Evolutionary conservation across 1,140 invertebrate genomes (phyloP), one percentile per base, ranked within the genome.

Genomic region (Zophobas atratus): DNA sequence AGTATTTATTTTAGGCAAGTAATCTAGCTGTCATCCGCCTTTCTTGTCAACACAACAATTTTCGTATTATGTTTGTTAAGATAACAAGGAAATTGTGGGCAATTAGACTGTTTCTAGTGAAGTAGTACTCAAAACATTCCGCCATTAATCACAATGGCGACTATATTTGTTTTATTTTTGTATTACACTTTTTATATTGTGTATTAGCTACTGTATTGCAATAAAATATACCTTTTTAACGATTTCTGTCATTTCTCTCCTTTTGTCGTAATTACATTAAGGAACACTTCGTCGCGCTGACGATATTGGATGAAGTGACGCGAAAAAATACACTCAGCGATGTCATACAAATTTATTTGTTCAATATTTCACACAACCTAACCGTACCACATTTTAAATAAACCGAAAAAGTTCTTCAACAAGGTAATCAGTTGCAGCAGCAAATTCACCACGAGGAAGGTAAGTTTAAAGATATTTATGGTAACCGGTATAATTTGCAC

Each of bases 401-500:
- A 74, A 57, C 32, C 60, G 41, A 78, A 5, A 49, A 81, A 80
- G 43, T 38, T 71, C 33, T 56, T 55, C 6, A 77, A 36, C n/a
- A 81, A 76, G 33, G 53, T 36, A 67, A 80, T 80, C 55, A 83
- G 41, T 60, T 83, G 79, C 0, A 49, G 51, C 6, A 80, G 0
- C 38, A 82, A 46, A 41, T 82, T 46, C 1, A 76, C 33, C 6
- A 80, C 76, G 46, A 81, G 77, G 75, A 82, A 71, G 8, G 63
- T 49, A 34, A 81, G 20, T 71, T 78, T 79, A 33, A 76, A 55
- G 39, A 83, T 81, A 70, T 83, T 63, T 2, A 80, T 60, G 32
- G 56, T 43, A 1, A 83, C 36, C 1, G 83, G 84, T 4, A 80
- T 73, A 38, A 82, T 77, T 55, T 84, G 78, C 6, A 84, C 34